Percentiles rank a stretch among this genome's conserved stretches.
phyloP scores from a whole-genome alignment of 2,888 invertebrate species.

The Molanna angustata region DNA sequence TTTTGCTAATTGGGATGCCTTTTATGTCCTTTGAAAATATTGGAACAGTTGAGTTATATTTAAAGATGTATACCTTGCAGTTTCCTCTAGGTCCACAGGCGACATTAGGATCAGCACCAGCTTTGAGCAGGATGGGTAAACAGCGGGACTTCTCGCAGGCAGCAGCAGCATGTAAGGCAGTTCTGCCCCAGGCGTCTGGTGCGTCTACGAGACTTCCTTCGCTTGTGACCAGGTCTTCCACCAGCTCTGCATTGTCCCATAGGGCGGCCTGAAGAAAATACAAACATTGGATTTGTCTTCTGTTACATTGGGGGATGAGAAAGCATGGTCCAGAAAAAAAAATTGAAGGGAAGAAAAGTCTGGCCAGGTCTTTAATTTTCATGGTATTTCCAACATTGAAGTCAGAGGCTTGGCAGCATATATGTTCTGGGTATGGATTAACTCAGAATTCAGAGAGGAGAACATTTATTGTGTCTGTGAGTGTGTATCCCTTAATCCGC shows the following conservation, averaged over 20 bases:
- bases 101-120: conserved; percentile 70
- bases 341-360: no score
- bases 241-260: conserved; percentile 84
- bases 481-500: no score
- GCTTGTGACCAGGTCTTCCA: conserved; percentile 76
- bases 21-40: no score
- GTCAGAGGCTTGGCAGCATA: no score
- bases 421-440: no score
- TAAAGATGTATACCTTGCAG: conserved; percentile 65
- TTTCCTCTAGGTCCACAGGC: conserved; percentile 66
- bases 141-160: conserved; percentile 75
- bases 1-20: no score
- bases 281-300: not conserved
- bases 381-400: no score
- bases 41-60: no score
- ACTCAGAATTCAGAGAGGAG: no score
- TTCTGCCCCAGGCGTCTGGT: conserved; percentile 70
- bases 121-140: conserved; percentile 65
- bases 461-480: no score
- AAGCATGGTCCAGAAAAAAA: no score
- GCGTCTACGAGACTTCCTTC: conserved; percentile 63
- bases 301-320: not conserved
- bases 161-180: conserved; percentile 80
- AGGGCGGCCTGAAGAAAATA: conserved; percentile 63
- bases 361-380: no score